phyloP scores from a whole-genome alignment of 92 coral and sea anemone species.

The Muricea muricata region DNA sequence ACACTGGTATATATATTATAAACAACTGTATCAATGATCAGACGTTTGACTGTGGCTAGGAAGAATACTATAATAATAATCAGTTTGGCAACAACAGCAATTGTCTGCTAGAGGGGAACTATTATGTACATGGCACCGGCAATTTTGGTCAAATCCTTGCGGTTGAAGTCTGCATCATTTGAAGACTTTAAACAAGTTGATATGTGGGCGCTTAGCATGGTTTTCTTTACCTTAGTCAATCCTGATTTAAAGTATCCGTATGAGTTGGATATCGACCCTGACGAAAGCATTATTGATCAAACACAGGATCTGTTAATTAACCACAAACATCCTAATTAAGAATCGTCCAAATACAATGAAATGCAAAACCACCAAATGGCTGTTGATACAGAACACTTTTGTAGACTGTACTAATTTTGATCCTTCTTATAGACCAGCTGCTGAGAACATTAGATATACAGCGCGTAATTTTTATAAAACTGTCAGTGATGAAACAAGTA shows the following conservation, averaged over 20 bases:
- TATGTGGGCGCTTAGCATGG: conserved; percentile 24
- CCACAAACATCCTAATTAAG: background rate
- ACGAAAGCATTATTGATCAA: background rate
- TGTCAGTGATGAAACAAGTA: background rate
- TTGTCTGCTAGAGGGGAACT: background rate
- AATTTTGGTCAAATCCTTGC: background rate
- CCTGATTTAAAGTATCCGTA: conserved; percentile 28
- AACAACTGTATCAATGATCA: background rate
- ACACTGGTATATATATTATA: too few species aligned
- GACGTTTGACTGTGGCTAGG: background rate
- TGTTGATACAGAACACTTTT: background rate
- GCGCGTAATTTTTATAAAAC: background rate
- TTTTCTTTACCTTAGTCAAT: background rate
- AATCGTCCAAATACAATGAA: background rate
- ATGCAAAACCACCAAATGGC: conserved; percentile 7
- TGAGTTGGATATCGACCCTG: background rate
- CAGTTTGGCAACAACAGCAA: background rate
- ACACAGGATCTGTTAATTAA: background rate
- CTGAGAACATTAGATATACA: background rate
- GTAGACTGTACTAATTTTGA: background rate
- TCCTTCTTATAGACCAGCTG: conserved; percentile 9
- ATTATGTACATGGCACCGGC: conserved; percentile 6
- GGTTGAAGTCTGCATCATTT: background rate
- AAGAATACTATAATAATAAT: background rate
- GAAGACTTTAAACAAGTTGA: background rate